Percentiles rank a stretch among this genome's conserved stretches.
phyloP scores from a whole-genome alignment of 2,888 invertebrate species.

The Rhorus exstirpatorius region DNA sequence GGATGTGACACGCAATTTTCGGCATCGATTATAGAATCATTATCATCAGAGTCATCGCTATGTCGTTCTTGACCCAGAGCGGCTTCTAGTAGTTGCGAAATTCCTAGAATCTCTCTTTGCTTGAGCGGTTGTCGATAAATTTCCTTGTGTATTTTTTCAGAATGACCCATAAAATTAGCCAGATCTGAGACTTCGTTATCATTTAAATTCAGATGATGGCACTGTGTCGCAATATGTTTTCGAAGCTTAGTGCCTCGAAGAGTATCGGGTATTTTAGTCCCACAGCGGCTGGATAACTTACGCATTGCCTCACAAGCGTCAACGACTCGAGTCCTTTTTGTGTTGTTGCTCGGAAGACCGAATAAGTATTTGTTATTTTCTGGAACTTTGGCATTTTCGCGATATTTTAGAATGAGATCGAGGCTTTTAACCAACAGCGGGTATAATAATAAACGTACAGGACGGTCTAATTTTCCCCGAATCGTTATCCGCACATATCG shows the following conservation, averaged over 20 bases:
- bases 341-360: conserved; percentile 39
- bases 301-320: conserved; percentile 72
- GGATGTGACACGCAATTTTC: too few relatives aligned
- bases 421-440: conserved; percentile 37
- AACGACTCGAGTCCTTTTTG: conserved; percentile 59
- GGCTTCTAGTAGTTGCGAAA: conserved; percentile 50
- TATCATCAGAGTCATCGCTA: too few relatives aligned
- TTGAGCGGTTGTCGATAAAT: conserved; percentile 73
- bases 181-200: conserved; percentile 41
- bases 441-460: conserved; percentile 59
- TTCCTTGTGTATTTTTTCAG: conserved; percentile 51
- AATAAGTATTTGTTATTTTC: conserved; percentile 60
- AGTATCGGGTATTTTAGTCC: conserved; percentile 68
- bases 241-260: conserved; percentile 65
- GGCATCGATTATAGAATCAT: too few relatives aligned
- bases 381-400: too few relatives aligned
- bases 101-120: conserved; percentile 69
- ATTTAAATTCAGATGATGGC: conserved; percentile 47
- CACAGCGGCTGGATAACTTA: conserved; percentile 72
- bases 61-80: too few relatives aligned
- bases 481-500: too few relatives aligned
- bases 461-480: conserved; percentile 49
- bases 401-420: too few relatives aligned
- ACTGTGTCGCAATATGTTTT: conserved; percentile 66
- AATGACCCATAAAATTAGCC: conserved; percentile 65